These are phyloP conservation scores for Pseudolaguvia tuberculata DNA, from an alignment of 2,113 vertebrate species.

Conservation along the genomic window DNA sequence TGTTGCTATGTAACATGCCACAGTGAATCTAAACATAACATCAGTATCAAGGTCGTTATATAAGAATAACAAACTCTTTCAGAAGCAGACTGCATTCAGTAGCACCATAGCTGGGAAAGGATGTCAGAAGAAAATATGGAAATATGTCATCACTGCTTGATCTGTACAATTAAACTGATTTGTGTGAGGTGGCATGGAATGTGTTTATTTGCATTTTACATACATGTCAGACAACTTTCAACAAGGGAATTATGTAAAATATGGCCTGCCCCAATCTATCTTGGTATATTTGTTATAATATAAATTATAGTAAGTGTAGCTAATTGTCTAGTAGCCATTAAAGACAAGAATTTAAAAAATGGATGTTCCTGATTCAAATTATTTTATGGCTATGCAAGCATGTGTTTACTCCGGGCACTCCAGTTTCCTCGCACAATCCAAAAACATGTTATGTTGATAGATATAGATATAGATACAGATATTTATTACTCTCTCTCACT, in stretches of 20 bases:
- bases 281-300: background rate
- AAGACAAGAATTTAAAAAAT: background rate
- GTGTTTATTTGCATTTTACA: background rate
- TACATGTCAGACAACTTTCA: background rate
- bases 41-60: conserved; percentile 1
- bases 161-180: conserved; percentile 8
- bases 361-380: background rate
- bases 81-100: background rate
- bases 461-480: too few relatives aligned
- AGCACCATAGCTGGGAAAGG: background rate
- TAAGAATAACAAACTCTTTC: background rate
- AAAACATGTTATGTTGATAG: too few relatives aligned
- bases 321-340: background rate
- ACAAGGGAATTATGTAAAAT: background rate
- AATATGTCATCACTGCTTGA: conserved; percentile 1
- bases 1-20: background rate
- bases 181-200: background rate
- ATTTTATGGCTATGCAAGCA: background rate
- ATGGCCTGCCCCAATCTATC: background rate
- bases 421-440: too few relatives aligned
- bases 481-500: too few relatives aligned
- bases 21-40: conserved; percentile 1
- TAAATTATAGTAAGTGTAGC: background rate
- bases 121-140: background rate
- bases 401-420: too few relatives aligned